These are phyloP conservation scores for Chaetophractus vellerosus DNA, from an alignment of 2,797 vertebrate species.

Conservation along the genomic window DNA sequence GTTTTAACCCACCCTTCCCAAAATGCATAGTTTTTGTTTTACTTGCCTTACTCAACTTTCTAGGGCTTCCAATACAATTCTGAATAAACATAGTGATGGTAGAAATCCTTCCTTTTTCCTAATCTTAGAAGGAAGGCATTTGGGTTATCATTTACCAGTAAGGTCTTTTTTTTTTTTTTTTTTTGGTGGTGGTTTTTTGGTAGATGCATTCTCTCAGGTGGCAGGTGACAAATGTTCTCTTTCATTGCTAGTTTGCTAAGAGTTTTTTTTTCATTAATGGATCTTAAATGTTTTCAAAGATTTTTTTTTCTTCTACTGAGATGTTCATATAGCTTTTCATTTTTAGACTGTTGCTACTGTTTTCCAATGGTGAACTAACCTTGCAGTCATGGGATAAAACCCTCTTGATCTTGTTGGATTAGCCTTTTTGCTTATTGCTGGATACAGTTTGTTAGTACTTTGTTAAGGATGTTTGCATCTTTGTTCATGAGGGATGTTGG, in stretches of 20 bases:
- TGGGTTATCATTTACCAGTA: not conserved
- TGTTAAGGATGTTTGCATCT: constrained; percentile 35
- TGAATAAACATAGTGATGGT: not conserved
- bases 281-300: not conserved
- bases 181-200: not conserved
- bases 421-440: constrained; percentile 23
- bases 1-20: not conserved
- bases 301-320: not conserved
- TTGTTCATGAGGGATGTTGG: not conserved
- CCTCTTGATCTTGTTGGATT: not conserved
- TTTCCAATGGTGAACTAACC: not conserved
- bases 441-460: constrained; percentile 9
- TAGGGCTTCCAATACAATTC: not conserved
- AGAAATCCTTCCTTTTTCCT: not conserved
- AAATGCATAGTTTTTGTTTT: constrained; percentile 30
- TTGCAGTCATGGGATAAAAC: not conserved
- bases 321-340: not conserved
- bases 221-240: not conserved
- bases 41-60: not conserved
- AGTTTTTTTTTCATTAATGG: not conserved
- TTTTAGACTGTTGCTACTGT: not conserved
- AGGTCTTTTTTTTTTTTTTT: not conserved
- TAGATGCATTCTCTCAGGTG: not conserved
- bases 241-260: not conserved
- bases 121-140: not conserved